Evolutionary conservation across 2,113 vertebrate species (phyloP), one percentile per base, ranked within the genome.

Genomic region (Xenopus borealis): DNA sequence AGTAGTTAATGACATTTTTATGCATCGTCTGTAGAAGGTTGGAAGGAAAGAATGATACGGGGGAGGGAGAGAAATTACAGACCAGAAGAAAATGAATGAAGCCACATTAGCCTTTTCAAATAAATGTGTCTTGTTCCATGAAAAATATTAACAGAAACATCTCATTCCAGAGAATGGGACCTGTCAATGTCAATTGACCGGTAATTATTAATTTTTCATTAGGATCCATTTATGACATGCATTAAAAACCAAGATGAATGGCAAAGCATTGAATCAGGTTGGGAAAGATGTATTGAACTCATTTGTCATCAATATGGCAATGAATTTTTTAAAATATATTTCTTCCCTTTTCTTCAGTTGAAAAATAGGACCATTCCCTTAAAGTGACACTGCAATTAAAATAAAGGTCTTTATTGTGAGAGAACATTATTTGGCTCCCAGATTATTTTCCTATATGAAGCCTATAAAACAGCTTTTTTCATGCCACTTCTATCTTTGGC

Each of bases 1-100:
- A 78, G 75, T 75, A 65, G 78, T 80, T 80, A 80, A 80, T 80
- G 78, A 80, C 75, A 78, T 80, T 82, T 80, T 82, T 75, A 81
- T 79, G 66, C 67, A 69, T 64, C 71, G 62, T 45, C 67, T 58
- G 78, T 64, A 76, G 46, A 68, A 55, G 44, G 67, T 62, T 18
- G 58, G 62, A 27, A 27, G 44, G 18, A 59, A 72, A 53, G 61
- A 58, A 16, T 16, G 45, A 55, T 27, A 33, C 11, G 30, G 72
- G 61, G 53, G 62, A 44, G 52, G 66, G 68, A 44, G 59, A 44
- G 67, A 62, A 77, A 77, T 77, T 69, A 70, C 59, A 27, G 62
- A 18, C 59, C 45, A 30, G 70, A 27, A 27, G 23, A 66, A 14
- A 12, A 27, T 30, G 73, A 68, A 66, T 20, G 53, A 66, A 20